Evolutionary conservation across 2,113 vertebrate species (phyloP).

Genomic region (Erpornis zantholeuca): DNA sequence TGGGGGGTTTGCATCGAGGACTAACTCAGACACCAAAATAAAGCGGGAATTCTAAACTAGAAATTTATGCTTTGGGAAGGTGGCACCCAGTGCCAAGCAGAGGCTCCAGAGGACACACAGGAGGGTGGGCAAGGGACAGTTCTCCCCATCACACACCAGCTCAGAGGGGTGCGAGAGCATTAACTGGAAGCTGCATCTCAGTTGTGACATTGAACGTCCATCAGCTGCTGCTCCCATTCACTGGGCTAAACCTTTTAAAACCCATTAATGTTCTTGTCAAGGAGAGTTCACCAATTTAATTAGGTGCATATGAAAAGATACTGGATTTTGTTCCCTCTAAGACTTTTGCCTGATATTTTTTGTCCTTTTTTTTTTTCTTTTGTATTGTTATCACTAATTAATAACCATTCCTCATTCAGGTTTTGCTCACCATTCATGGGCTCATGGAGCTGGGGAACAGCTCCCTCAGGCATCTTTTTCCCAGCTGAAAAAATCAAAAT

Average conservation of each 20-base stretch:
- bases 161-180: not conserved
- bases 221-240: not conserved
- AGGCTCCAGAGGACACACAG: not conserved
- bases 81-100: rapidly evolving
- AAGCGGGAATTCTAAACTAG: not conserved
- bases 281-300: conserved; percentile 22
- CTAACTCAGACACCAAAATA: not conserved
- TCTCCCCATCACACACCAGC: not conserved
- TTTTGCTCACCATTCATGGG: conserved; percentile 9
- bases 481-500: conserved; percentile 10
- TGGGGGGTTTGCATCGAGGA: not conserved
- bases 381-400: not conserved
- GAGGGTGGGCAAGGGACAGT: not conserved
- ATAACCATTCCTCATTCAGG: conserved; percentile 13
- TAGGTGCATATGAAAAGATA: conserved; percentile 27
- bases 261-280: not conserved
- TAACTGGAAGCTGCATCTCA: not conserved
- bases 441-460: not conserved
- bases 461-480: not conserved
- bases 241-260: not conserved
- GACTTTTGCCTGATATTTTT: not conserved
- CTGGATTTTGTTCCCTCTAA: conserved; percentile 5
- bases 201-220: rapidly evolving
- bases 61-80: rapidly evolving
- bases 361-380: not conserved